Percentiles rank a stretch among this genome's conserved stretches.
Evolutionary conservation across 92 coral and sea anemone species (phyloP).

Genomic region (Galaxea fascicularis): DNA sequence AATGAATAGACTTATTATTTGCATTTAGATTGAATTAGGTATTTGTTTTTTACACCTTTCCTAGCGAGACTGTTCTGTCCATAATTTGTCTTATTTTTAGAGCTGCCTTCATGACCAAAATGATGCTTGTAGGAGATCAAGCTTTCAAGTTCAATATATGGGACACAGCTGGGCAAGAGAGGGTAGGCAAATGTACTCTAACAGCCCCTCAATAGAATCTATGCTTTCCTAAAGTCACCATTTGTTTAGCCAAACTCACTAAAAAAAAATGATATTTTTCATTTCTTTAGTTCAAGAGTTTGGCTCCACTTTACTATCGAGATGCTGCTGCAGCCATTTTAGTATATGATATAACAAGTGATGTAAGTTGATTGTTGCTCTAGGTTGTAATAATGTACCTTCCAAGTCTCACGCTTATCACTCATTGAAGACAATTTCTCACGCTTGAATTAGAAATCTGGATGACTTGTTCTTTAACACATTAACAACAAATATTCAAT

Average conservation of each 20-base stretch:
- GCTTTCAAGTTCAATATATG: slow-evolving; percentile 96
- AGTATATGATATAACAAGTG: slow-evolving; percentile 97
- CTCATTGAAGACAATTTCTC: no score
- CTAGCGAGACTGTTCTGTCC: not conserved
- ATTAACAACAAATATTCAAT: no score
- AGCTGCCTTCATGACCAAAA: slow-evolving; percentile 98
- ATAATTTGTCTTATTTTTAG: slow-evolving; percentile 40
- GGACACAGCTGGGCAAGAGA: slow-evolving; percentile 99
- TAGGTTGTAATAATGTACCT: not conserved
- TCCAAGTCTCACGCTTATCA: no score
- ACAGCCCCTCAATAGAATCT: not conserved
- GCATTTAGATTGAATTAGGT: not conserved
- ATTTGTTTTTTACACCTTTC: no score
- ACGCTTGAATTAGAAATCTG: no score
- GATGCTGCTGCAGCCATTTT: slow-evolving; percentile 99
- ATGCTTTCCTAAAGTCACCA: not conserved
- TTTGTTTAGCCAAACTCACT: not conserved
- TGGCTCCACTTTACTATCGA: slow-evolving; percentile 96
- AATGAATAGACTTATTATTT: no score
- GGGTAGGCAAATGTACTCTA: slow-evolving; percentile 56
- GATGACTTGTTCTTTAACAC: no score
- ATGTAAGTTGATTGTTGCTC: slow-evolving; percentile 62
- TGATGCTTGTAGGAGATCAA: slow-evolving; percentile 92
- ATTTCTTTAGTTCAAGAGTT: slow-evolving; percentile 85
- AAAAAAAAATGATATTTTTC: not conserved